Evolutionary conservation across 2,888 invertebrate species (phyloP).

Genomic region (Tipula helvola): DNA sequence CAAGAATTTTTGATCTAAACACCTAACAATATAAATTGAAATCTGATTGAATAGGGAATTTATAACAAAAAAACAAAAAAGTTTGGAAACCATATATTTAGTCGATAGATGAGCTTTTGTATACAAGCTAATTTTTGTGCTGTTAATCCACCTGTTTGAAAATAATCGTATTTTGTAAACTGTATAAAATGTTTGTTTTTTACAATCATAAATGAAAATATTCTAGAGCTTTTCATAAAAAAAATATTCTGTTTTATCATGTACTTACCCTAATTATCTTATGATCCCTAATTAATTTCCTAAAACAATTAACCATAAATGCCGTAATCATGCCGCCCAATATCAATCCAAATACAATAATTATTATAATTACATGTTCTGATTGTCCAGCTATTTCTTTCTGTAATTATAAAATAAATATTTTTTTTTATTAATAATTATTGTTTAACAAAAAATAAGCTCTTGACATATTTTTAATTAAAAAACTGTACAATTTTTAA

Average conservation of each 20-base stretch:
- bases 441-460: background rate
- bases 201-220: background rate
- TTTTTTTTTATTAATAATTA: background rate
- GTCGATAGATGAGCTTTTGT: background rate
- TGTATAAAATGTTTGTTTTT: background rate
- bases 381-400: slow-evolving; percentile 33
- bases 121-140: background rate
- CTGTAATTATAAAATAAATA: slow-evolving; percentile 20
- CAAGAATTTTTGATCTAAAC: background rate
- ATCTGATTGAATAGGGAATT: background rate
- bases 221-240: background rate
- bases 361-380: slow-evolving; percentile 72
- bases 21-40: background rate
- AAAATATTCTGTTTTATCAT: background rate
- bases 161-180: too few relatives aligned
- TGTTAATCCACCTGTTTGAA: background rate
- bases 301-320: slow-evolving; percentile 76
- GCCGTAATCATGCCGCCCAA: slow-evolving; percentile 80
- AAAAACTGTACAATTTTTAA: too few relatives aligned
- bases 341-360: slow-evolving; percentile 76
- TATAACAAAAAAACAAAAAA: background rate
- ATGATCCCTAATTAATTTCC: slow-evolving; percentile 76
- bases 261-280: slow-evolving; percentile 67
- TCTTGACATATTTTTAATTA: background rate
- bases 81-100: background rate